phyloP scores from a whole-genome alignment of 2,113 vertebrate genomes.

The Paracanthobrama guichenoti region DNA sequence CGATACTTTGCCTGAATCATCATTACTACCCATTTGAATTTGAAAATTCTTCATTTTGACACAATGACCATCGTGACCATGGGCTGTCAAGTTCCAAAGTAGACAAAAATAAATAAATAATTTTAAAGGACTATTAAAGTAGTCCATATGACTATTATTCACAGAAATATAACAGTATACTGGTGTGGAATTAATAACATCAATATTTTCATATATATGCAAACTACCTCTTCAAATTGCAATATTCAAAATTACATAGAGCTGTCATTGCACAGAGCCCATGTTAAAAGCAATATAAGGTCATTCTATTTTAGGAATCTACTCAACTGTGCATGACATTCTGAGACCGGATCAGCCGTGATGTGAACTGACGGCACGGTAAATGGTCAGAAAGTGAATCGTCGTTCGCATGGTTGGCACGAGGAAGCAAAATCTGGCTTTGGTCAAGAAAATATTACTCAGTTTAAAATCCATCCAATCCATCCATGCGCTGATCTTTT shows the following conservation, averaged over 20 bases:
- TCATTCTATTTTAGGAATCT: constrained; percentile 38
- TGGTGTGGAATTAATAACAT: neutral
- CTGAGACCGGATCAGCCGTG: neutral
- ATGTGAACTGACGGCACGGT: constrained; percentile 33
- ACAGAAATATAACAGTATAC: neutral
- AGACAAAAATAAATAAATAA: neutral
- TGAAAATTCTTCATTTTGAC: no score
- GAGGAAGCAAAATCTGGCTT: constrained; percentile 25
- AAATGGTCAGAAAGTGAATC: constrained; percentile 36
- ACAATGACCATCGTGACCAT: neutral
- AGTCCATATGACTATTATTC: neutral
- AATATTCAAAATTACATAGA: constrained; percentile 13
- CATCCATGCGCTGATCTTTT: constrained; percentile 32
- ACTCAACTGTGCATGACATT: constrained; percentile 32
- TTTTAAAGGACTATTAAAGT: neutral
- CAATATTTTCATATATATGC: neutral
- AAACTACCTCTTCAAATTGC: neutral
- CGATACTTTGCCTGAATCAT: no score
- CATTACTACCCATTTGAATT: no score
- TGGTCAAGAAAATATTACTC: constrained; percentile 29
- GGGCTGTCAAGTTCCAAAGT: neutral
- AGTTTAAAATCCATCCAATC: constrained; percentile 43
- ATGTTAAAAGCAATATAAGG: constrained; percentile 22
- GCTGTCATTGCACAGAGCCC: neutral
- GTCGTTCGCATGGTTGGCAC: neutral